Evolutionary conservation across 2,888 invertebrate species (phyloP), one percentile per base, ranked within the genome.

Genomic region (Hermaeophaga mercurialis): DNA sequence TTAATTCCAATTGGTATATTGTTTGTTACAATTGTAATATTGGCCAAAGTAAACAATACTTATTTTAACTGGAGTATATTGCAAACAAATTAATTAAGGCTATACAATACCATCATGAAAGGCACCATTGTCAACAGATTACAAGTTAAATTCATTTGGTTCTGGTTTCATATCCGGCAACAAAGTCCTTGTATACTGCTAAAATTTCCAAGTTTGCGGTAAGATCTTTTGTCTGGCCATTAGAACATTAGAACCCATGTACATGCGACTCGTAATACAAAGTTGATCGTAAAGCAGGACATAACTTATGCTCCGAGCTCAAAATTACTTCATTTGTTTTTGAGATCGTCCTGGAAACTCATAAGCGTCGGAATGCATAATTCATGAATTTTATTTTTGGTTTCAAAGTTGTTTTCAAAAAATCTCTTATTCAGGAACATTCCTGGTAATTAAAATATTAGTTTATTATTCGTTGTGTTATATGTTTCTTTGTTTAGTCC

Each of bases 181-280:
- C 22, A 41, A 41, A 22, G 22, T 22, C 22, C 41, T 12, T 41
- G 41, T 41, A 22, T 41, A 12, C 22, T 1, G 12, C 22, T 41
- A n/a, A 41, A 41, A n/a, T 41, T 41, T 41, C 41, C 41, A 22
- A 41, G 41, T 41, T 41, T 12, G 41, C 12, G 24, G n/a, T 3
- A 31, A 24, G 41, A 41, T 41, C 41, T 41, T 41, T 41, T 41
- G 41, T 41, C 22, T 41, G 41, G 41, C 41, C 41, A 41, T 41
- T 41, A 41, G 41, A 41, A 39, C 39, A 39, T 39, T 39, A 39
- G 39, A 24, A 22, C 22, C 41, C 19, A 41, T 41, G 41, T 41
- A 41, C 41, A 41, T 41, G 39, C 39, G 18, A 41, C 2, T 22
- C 12, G 22, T 41, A 41, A 19, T 41, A 41, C 41, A 41, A 41